Percentiles rank a stretch among this genome's conserved stretches.
Conservation (phyloP, 2,113 vertebrate genomes). For the Percina caprodes region DNA sequence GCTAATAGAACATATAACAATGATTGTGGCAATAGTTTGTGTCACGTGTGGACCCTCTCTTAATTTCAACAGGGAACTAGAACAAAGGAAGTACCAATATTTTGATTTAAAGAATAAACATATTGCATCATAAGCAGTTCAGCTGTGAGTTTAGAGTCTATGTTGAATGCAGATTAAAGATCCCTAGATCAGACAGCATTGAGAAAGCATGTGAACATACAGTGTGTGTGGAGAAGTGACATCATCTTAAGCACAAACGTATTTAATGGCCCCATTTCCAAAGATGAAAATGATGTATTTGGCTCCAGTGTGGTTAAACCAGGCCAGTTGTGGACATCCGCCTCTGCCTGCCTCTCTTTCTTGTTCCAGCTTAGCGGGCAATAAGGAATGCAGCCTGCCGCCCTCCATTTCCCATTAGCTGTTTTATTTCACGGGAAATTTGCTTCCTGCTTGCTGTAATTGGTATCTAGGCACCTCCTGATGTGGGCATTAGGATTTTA, state of each 20-base stretch:
- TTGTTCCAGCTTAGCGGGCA: conserved; percentile 71
- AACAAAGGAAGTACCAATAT: background rate
- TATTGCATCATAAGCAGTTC: conserved; percentile 11
- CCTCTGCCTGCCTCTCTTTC: conserved; percentile 59
- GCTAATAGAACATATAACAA: background rate
- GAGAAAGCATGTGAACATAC: background rate
- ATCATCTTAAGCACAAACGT: conserved; percentile 22
- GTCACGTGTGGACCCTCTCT: background rate
- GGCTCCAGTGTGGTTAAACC: conserved; percentile 51
- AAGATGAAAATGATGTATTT: conserved; percentile 40
- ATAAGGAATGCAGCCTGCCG: conserved; percentile 73
- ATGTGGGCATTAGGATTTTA: conserved; percentile 82
- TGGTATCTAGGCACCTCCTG: conserved; percentile 83
- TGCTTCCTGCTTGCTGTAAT: conserved; percentile 85
- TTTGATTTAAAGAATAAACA: background rate
- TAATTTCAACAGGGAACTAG: background rate
- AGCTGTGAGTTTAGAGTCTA: conserved; percentile 2
- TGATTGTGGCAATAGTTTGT: background rate
- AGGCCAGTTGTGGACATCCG: conserved; percentile 63
- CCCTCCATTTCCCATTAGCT: conserved; percentile 84
- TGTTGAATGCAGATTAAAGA: background rate
- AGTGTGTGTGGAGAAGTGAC: conserved; percentile 14
- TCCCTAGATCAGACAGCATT: background rate
- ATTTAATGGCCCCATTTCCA: conserved; percentile 35
- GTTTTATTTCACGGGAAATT: conserved; percentile 88